A percentile compares a stretch with the other conserved stretches of the same genome.
Evolutionary conservation across 92 coral and sea anemone genomes (phyloP).

Genomic region (Porites lobata): DNA sequence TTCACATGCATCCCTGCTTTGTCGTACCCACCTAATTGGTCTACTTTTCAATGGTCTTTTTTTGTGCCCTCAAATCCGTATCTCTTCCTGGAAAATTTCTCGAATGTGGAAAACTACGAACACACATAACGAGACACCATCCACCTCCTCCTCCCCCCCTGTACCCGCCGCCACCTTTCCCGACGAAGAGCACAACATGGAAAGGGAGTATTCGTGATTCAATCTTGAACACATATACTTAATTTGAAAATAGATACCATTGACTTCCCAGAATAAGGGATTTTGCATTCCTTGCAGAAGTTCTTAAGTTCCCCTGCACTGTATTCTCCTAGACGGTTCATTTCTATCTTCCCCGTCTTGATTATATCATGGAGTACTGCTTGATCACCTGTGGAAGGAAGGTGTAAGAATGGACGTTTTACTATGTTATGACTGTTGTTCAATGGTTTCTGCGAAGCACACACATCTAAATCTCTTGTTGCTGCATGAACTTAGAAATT

Average conservation of each 20-base stretch:
- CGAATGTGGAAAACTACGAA: too few relatives aligned
- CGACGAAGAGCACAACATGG: neutral
- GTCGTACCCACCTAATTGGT: too few relatives aligned
- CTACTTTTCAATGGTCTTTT: too few relatives aligned
- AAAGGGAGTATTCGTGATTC: neutral
- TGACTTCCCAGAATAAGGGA: slow-evolving; percentile 24
- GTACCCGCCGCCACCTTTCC: neutral
- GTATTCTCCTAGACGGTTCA: neutral
- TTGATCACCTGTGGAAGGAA: slow-evolving; percentile 15
- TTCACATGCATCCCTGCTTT: too few relatives aligned
- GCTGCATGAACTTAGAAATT: neutral
- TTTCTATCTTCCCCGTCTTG: slow-evolving; percentile 18
- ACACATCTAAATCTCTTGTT: neutral
- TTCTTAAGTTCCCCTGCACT: neutral
- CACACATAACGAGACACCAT: too few relatives aligned
- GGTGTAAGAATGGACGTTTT: too few relatives aligned
- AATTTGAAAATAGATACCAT: slow-evolving; percentile 1
- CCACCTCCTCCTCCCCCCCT: too few relatives aligned
- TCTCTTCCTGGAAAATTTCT: too few relatives aligned
- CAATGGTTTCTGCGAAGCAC: too few relatives aligned
- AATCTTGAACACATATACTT: neutral
- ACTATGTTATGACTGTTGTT: too few relatives aligned
- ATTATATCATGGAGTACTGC: slow-evolving; percentile 31
- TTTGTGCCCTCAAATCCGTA: too few relatives aligned
- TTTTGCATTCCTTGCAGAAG: slow-evolving; percentile 22